Evolutionary conservation across 1,140 invertebrate genomes (phyloP).

Genomic region (Nasonia vitripennis): DNA sequence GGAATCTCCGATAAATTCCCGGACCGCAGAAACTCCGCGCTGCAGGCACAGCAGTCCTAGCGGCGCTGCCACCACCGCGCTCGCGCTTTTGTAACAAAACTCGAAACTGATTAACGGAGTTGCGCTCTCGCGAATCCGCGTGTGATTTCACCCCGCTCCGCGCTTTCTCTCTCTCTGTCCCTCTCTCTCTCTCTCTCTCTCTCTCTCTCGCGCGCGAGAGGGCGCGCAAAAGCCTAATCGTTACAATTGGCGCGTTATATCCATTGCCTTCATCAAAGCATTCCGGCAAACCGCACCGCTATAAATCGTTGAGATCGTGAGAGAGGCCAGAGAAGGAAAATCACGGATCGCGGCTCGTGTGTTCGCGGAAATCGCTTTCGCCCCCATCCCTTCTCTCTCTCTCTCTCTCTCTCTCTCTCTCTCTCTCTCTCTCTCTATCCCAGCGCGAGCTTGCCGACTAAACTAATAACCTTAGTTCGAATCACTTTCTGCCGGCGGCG

Average conservation of each 20-base stretch:
- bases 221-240: constrained; percentile 30
- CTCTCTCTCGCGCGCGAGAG: neutral
- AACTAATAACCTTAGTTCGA: constrained; percentile 53
- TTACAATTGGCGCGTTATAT: constrained; percentile 22
- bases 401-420: no score
- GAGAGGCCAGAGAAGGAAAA: neutral
- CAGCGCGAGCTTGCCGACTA: constrained; percentile 28
- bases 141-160: neutral
- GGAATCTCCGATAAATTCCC: constrained; percentile 37
- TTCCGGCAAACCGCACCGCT: constrained; percentile 28
- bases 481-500: constrained; percentile 47
- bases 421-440: neutral
- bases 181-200: no score
- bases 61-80: neutral
- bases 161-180: no score
- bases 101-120: constrained; percentile 45
- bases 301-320: constrained; percentile 32
- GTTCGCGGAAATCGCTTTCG: constrained; percentile 30
- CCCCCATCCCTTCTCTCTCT: no score
- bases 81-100: constrained; percentile 36
- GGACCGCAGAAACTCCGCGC: neutral
- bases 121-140: neutral
- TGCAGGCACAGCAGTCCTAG: neutral
- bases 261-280: constrained; percentile 44
- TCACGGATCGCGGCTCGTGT: constrained; percentile 3